Conservation (phyloP, 2,113 vertebrate genomes). For the Rhabdomys dilectus region DNA sequence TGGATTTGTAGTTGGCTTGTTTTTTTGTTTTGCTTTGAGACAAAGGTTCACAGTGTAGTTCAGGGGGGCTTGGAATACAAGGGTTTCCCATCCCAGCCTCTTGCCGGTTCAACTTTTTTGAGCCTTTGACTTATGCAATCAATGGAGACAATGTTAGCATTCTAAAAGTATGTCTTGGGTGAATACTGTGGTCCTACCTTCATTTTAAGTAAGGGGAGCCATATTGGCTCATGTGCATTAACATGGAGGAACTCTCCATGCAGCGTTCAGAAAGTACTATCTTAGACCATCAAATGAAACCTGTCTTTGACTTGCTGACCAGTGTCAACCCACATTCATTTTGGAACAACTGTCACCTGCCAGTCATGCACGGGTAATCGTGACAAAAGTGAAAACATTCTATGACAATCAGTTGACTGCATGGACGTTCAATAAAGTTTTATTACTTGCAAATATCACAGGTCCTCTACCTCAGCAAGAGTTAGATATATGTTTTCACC, state of each 20-base stretch:
- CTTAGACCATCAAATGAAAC: not conserved
- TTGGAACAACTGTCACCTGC: not conserved
- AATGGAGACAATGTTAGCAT: not conserved
- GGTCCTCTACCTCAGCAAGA: not conserved
- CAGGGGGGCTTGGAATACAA: not conserved
- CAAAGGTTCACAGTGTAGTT: not conserved
- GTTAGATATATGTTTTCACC: no score
- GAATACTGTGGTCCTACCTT: not conserved
- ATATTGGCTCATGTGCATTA: no score
- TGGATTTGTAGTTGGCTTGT: not conserved
- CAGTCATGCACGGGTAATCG: not conserved
- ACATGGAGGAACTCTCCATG: not conserved
- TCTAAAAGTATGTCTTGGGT: not conserved
- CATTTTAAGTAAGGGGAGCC: not conserved
- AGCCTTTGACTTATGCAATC: not conserved
- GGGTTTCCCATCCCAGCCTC: not conserved
- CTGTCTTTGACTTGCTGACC: not conserved
- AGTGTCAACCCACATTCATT: not conserved
- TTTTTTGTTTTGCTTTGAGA: not conserved
- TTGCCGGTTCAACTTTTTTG: not conserved
- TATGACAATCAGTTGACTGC: not conserved
- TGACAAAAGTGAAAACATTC: conserved; percentile 1
- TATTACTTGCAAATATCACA: not conserved
- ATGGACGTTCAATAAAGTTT: not conserved
- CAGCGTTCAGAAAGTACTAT: not conserved